Evolutionary conservation across 2,797 vertebrate species (phyloP), one percentile per base, ranked within the genome.

Genomic region (Gila robusta): DNA sequence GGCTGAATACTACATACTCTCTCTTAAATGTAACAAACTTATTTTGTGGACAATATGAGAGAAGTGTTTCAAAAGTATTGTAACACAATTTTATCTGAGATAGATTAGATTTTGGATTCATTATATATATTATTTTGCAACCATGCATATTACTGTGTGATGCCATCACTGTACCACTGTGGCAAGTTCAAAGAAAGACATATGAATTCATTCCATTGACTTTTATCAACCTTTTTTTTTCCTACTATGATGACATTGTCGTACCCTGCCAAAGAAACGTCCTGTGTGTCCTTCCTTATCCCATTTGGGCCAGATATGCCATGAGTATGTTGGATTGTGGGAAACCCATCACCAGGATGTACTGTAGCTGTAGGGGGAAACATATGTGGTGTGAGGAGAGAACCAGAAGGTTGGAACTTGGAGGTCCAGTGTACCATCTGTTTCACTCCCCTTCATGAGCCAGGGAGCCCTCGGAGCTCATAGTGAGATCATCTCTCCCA

Each of bases 371-470:
- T 92, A 59, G 94, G 95, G 93, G 87, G 91, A 93, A 94, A 93
- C 95, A 95, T 96, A 96, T 95, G 95, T 94, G 94, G 91, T 91
- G 89, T 90, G 92, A 92, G 91, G 93, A 94, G 93, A 91, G 90
- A 91, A 95, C 92, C 94, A 95, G 95, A 95, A 94, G 93, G 95
- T 91, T 70, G 62, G 81, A 88, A 91, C 82, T 88, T 93, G 94
- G 93, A 92, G 92, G 93, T 95, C 95, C 95, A 95, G 93, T 93
- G 91, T 92, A 90, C 95, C 95, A 95, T 96, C 94, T 96, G 95
- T 91, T 91, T 86, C 83, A 28, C 79, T 90, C 85, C 89, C 79
- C 89, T 88, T 89, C 92, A 89, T 85, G 88, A 84, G 91, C 92
- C 93, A 93, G 91, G 90, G 93, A 89, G 79, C 84, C 85, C 89